Percentiles rank a stretch among this genome's conserved stretches.
Conservation (phyloP, 1,140 invertebrate genomes). For the Dryas iulia region DNA sequence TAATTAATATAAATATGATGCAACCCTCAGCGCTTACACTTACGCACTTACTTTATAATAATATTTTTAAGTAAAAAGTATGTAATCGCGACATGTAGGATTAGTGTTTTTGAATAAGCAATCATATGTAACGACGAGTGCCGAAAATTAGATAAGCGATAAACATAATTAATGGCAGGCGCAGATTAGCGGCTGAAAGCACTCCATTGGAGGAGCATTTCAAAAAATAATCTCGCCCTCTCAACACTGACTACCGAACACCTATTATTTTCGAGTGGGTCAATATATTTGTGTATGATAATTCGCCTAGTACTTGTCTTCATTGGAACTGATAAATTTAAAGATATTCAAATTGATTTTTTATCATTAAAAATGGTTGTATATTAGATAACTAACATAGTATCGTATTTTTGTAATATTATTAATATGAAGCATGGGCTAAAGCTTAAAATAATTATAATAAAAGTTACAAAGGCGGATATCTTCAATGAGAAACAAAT, state of each 20-base stretch:
- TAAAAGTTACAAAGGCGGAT: not conserved
- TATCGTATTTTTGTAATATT: not conserved
- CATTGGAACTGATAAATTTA: constrained; percentile 40
- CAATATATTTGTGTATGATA: constrained; percentile 64
- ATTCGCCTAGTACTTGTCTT: constrained; percentile 47
- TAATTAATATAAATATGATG: too few species aligned
- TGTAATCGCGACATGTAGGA: constrained; percentile 17
- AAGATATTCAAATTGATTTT: constrained; percentile 39
- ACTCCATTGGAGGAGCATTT: constrained; percentile 77
- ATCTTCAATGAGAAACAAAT: constrained; percentile 14
- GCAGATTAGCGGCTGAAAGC: constrained; percentile 70
- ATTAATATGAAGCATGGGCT: too few species aligned
- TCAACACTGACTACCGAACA: constrained; percentile 64
- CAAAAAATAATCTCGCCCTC: constrained; percentile 76
- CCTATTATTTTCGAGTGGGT: constrained; percentile 73
- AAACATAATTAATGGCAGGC: constrained; percentile 79
- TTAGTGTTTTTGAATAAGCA: constrained; percentile 55
- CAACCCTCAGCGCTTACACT: too few species aligned
- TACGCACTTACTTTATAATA: too few species aligned
- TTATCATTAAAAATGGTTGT: constrained; percentile 1
- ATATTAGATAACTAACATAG: not conserved
- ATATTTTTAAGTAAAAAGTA: not conserved
- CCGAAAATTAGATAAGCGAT: constrained; percentile 77
- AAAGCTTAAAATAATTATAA: too few species aligned
- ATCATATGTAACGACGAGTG: constrained; percentile 59